Conservation (phyloP, 1,140 invertebrate genomes). For the Delia radicum region DNA sequence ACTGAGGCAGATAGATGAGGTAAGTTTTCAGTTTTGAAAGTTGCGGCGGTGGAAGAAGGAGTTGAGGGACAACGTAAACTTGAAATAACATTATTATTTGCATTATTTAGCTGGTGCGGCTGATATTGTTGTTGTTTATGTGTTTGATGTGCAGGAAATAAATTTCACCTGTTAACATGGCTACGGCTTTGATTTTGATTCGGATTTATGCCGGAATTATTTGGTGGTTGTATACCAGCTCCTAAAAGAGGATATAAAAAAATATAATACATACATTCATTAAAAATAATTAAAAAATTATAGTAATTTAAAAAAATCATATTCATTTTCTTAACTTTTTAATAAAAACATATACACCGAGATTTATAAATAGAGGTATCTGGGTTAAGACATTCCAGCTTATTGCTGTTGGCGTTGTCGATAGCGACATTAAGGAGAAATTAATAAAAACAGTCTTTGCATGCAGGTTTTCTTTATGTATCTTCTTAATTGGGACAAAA, state of each 20-base stretch:
- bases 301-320: too few species aligned
- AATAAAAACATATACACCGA: too few species aligned
- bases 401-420: too few species aligned
- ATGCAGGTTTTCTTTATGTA: too few species aligned
- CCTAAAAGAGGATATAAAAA: constrained; percentile 15
- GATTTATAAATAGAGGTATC: too few species aligned
- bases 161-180: constrained; percentile 55
- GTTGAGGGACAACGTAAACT: constrained; percentile 20
- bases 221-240: constrained; percentile 37
- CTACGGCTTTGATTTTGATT: constrained; percentile 54
- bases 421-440: too few species aligned
- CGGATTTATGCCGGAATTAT: constrained; percentile 44
- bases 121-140: constrained; percentile 28
- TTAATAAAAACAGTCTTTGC: too few species aligned
- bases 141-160: constrained; percentile 33
- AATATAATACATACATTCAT: constrained; percentile 7
- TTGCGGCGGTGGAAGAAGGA: constrained; percentile 33
- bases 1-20: neutral
- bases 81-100: constrained; percentile 18
- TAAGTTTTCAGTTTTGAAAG: constrained; percentile 5
- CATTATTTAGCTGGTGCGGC: constrained; percentile 26
- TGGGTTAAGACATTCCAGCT: too few species aligned
- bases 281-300: too few species aligned
- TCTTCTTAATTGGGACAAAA: too few species aligned
- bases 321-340: too few species aligned